Conservation (phyloP, 2,113 vertebrate genomes). For the Dinomys branickii region DNA sequence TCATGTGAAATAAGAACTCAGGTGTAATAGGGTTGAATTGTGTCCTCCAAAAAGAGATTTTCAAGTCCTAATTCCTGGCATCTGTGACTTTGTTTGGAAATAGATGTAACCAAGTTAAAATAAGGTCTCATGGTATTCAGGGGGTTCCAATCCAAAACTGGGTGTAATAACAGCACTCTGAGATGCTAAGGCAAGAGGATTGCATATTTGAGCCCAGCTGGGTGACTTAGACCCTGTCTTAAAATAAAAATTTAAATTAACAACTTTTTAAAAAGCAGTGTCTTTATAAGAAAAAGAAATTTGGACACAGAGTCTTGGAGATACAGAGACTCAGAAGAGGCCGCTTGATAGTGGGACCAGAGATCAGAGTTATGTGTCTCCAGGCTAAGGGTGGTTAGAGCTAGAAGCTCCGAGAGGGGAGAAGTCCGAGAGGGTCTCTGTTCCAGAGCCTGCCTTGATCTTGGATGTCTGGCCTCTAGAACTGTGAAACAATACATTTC, state of each 20-base stretch:
- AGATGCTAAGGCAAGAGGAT: background rate
- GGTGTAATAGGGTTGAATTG: background rate
- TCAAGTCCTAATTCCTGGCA: background rate
- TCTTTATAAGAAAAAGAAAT: background rate
- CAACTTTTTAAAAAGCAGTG: background rate
- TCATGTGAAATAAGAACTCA: background rate
- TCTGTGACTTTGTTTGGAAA: background rate
- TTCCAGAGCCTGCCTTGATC: too few relatives aligned
- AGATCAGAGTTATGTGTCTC: background rate
- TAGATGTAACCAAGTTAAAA: background rate
- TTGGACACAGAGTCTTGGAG: background rate
- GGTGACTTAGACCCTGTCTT: background rate
- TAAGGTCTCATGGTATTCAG: background rate
- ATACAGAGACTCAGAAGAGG: background rate
- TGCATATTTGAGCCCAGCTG: background rate
- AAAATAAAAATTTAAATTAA: background rate
- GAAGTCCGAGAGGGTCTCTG: background rate
- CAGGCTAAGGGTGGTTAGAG: background rate
- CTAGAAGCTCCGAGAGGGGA: background rate
- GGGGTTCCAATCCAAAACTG: background rate
- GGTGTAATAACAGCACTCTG: background rate
- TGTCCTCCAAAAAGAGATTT: background rate
- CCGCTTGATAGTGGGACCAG: fast-evolving
- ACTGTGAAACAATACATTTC: background rate
- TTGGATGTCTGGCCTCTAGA: background rate